Base-by-base conservation (phyloP, 2,113 vertebrate species). In the Patagioenas fasciata region DNA sequence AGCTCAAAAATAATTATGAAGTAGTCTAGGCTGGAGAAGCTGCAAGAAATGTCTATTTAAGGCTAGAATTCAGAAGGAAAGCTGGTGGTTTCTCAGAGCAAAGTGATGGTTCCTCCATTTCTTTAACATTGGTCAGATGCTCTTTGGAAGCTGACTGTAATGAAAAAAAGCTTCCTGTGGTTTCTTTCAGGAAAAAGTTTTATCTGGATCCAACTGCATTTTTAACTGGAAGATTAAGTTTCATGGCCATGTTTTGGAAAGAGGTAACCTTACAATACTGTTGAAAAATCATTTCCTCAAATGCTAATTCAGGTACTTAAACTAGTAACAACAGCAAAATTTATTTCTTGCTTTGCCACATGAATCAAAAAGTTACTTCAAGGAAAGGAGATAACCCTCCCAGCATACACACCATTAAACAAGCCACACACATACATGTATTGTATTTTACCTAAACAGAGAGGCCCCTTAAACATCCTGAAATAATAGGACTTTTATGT, bases 241-340 rank as follows among this genome's bases (percentile, higher is more conserved):
- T 91, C 75, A 77, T 7, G 14, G 78, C 28, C 21, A n/a, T 73
- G 42, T 42, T 93, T 84, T 95, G 38, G 70, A 79, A 95, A 85
- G 56, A 56, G 16, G 85, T 61, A 89, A 75, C 34, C 23, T 85
- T 67, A 58, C 32, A 95, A 28, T 67, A 54, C 32, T 78, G 80
- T 71, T 85, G 62, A 80, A 85, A 91, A 92, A 32, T 65, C 10
- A 78, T 74, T 92, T 95, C 57, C 94, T 92, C 53, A 72, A 88
- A 72, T 50, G 53, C 32, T 87, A 65, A 74, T 81, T 80, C 78
- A 79, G 60, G 28, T 78, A 56, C 24, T 72, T 26, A 65, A 74
- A 84, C 21, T 73, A 89, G 36, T 42, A 85, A 75, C 48, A 88
- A 54, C 78, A 32, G 42, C 48, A 93, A 75, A 72, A 57, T 40